A percentile compares a stretch with the other conserved stretches of the same genome.
Conservation (phyloP, 2,113 vertebrate genomes). For the Oreotrochilus melanogaster region DNA sequence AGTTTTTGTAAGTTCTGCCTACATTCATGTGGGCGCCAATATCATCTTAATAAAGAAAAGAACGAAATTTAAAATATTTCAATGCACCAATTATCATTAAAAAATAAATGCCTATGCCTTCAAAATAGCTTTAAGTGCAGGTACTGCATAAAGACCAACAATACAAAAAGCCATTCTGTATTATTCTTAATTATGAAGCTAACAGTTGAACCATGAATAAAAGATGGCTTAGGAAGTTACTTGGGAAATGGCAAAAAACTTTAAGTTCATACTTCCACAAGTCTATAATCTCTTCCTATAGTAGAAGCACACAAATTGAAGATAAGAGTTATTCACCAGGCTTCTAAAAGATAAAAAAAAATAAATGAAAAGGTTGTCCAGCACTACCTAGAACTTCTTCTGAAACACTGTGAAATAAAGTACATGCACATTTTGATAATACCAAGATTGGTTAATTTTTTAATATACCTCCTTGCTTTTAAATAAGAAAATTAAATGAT, state of each 20-base stretch:
- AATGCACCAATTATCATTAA: not conserved
- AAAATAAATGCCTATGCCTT: not conserved
- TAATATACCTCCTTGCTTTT: not conserved
- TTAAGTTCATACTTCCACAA: not conserved
- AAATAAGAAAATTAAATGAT: not conserved
- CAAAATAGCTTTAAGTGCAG: not conserved
- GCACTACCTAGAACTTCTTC: not conserved
- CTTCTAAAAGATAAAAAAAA: not conserved
- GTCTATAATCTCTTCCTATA: not conserved
- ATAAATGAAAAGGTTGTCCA: not conserved
- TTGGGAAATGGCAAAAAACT: not conserved
- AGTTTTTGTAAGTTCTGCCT: conserved; percentile 97
- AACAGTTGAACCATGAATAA: not conserved
- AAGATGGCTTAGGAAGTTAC: not conserved
- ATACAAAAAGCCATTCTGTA: not conserved
- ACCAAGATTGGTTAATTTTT: not conserved
- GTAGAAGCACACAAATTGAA: not conserved
- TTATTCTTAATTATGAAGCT: not conserved
- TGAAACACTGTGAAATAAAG: not conserved
- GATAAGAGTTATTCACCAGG: not conserved
- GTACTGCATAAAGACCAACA: not conserved
- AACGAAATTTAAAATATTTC: not conserved
- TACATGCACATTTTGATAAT: not conserved
- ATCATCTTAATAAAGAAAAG: conserved; percentile 83
- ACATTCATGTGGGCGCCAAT: conserved; percentile 99